Conservation (phyloP, 2,113 vertebrate genomes). For the Tragelaphus strepsiceros region DNA sequence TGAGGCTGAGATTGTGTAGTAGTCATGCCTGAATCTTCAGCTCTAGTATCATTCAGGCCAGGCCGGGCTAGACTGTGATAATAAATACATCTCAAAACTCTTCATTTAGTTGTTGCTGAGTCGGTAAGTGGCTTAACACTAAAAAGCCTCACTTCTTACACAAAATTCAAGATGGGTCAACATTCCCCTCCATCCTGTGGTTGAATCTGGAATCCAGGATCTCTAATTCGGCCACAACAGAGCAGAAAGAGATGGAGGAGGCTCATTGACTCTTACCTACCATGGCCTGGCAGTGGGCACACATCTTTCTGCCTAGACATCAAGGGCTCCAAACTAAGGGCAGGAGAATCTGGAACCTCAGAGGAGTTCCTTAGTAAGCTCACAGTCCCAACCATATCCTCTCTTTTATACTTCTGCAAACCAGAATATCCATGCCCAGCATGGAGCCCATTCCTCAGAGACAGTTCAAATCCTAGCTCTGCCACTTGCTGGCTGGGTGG, state of each 20-base stretch:
- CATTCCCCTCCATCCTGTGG: neutral
- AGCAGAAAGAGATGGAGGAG: neutral
- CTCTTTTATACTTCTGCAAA: neutral
- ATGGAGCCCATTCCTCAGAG: neutral
- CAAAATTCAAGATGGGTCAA: neutral
- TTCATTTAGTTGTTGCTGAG: neutral
- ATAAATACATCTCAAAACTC: neutral
- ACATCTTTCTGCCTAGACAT: fast-evolving
- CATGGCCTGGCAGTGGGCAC: neutral
- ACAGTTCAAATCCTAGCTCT: neutral
- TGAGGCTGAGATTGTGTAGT: neutral
- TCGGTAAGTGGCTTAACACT: fast-evolving
- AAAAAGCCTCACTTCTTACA: neutral
- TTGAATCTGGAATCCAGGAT: neutral
- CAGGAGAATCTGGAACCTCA: neutral
- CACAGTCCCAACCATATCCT: fast-evolving
- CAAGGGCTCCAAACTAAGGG: neutral
- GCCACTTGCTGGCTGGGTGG: neutral
- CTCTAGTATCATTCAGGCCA: neutral
- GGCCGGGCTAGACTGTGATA: neutral
- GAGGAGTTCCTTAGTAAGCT: too few relatives aligned
- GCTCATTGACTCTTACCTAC: too few relatives aligned
- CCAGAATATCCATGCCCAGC: neutral
- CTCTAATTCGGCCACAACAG: neutral
- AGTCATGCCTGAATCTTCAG: neutral